Percentiles rank a stretch among this genome's conserved stretches.
phyloP scores from a whole-genome alignment of 2,113 vertebrate genomes.

The Nycticebus coucang region DNA sequence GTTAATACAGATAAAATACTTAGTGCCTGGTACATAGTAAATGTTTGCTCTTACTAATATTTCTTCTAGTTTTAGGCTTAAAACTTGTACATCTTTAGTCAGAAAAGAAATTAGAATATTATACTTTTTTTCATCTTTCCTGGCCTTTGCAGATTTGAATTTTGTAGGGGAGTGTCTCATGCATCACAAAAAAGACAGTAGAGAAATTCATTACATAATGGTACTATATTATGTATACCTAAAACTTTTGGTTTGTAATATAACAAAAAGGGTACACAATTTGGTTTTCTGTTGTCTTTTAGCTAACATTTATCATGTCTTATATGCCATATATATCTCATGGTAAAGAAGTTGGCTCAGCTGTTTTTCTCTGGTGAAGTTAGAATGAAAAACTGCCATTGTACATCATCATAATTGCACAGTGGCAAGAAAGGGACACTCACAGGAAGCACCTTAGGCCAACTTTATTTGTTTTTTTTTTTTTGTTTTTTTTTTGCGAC shows the following conservation, averaged over 20 bases:
- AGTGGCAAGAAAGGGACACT: not conserved
- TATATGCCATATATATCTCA: not conserved
- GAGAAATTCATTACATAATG: not conserved
- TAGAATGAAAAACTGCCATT: not conserved
- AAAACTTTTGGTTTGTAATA: not conserved
- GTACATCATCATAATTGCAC: not conserved
- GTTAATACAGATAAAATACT: constrained; percentile 2
- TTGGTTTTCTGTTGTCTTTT: not conserved
- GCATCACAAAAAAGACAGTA: not conserved
- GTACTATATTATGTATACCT: not conserved
- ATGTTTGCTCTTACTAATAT: not conserved
- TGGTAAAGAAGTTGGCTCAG: not conserved
- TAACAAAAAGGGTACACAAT: not conserved
- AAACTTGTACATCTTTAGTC: not conserved
- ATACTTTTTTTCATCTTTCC: not conserved
- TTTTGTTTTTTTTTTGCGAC: too few relatives aligned
- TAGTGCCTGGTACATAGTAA: not conserved
- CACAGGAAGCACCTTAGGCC: not conserved
- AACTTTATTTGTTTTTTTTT: not conserved
- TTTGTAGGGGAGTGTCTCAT: not conserved
- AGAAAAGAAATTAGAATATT: not conserved
- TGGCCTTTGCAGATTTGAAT: not conserved
- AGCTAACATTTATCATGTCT: not conserved
- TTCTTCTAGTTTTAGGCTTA: not conserved
- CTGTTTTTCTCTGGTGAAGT: not conserved